Evolutionary conservation across 2,888 invertebrate species (phyloP).

Genomic region (Orthonevra nobilis): DNA sequence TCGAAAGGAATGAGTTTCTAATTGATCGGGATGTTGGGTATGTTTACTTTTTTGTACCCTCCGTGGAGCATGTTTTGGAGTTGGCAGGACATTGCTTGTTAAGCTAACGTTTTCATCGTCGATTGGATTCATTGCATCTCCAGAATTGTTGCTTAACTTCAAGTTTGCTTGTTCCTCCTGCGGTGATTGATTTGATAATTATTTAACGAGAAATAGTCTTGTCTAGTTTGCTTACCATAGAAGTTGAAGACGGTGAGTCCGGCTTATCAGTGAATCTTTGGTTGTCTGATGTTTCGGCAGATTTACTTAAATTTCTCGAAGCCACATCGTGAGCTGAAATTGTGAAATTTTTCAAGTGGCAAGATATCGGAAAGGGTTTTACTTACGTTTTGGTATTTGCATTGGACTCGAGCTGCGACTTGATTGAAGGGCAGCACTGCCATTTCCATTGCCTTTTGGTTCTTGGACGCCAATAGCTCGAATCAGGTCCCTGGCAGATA

Average conservation of each 20-base stretch:
- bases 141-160: slow-evolving; percentile 3
- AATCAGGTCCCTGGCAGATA: slow-evolving; percentile 87
- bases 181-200: too few relatives aligned
- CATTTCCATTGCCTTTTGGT: slow-evolving; percentile 89
- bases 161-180: slow-evolving; percentile 47
- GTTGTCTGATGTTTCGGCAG: slow-evolving; percentile 46
- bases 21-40: not conserved
- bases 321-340: slow-evolving; percentile 31
- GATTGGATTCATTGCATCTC: slow-evolving; percentile 7
- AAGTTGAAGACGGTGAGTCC: slow-evolving; percentile 55
- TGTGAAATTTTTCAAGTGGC: too few relatives aligned
- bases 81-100: slow-evolving; percentile 35
- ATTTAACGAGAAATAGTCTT: too few relatives aligned
- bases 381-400: slow-evolving; percentile 82
- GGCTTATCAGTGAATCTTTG: slow-evolving; percentile 65
- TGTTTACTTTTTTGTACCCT: slow-evolving; percentile 41
- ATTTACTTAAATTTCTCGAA: slow-evolving; percentile 37
- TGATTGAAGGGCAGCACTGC: slow-evolving; percentile 84
- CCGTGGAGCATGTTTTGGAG: slow-evolving; percentile 54
- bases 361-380: too few relatives aligned
- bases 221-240: slow-evolving; percentile 10
- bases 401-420: slow-evolving; percentile 84
- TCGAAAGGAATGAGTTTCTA: not conserved
- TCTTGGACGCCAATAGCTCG: slow-evolving; percentile 85
- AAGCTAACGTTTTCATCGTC: slow-evolving; percentile 23